Conservation (phyloP, 2,888 invertebrate genomes). For the Danaus chrysippus region DNA sequence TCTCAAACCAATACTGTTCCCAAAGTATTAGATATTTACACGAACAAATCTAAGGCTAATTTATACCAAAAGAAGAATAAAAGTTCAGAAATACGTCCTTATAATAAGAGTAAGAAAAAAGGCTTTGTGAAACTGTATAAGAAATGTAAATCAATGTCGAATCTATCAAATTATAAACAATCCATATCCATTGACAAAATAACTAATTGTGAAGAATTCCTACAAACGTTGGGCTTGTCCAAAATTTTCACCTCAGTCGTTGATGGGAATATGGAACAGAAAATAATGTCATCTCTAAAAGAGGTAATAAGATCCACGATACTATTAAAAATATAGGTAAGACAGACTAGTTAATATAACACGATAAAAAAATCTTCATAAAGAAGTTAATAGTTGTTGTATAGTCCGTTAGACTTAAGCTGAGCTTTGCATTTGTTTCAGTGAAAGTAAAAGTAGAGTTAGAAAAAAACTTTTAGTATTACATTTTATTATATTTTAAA, state of each 20-base stretch:
- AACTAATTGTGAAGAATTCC: slow-evolving; percentile 59
- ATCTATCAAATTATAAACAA: slow-evolving; percentile 40
- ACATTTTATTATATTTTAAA: too few species aligned
- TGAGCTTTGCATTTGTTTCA: too few species aligned
- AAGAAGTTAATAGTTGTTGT: neutral
- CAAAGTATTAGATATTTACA: slow-evolving; percentile 1
- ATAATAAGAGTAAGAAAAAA: slow-evolving; percentile 31
- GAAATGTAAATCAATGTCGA: slow-evolving; percentile 58
- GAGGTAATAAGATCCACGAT: slow-evolving; percentile 46
- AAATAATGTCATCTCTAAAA: slow-evolving; percentile 48
- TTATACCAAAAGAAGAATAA: slow-evolving; percentile 17
- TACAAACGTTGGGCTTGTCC: slow-evolving; percentile 52
- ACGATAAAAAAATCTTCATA: neutral
- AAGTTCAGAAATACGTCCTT: slow-evolving; percentile 12
- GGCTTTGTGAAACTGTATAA: slow-evolving; percentile 48
- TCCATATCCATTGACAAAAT: slow-evolving; percentile 50
- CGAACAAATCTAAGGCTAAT: neutral
- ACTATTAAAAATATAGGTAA: too few species aligned
- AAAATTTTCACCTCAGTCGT: slow-evolving; percentile 49
- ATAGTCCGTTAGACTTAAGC: too few species aligned
- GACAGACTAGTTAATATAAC: too few species aligned
- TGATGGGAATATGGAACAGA: slow-evolving; percentile 47
- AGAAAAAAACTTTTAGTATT: too few species aligned
- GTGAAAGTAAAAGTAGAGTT: too few species aligned
- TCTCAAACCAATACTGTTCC: neutral